phyloP scores from a whole-genome alignment of 37 sponge, comb jelly and placozoan genomes.

The Bolinopsis microptera region DNA sequence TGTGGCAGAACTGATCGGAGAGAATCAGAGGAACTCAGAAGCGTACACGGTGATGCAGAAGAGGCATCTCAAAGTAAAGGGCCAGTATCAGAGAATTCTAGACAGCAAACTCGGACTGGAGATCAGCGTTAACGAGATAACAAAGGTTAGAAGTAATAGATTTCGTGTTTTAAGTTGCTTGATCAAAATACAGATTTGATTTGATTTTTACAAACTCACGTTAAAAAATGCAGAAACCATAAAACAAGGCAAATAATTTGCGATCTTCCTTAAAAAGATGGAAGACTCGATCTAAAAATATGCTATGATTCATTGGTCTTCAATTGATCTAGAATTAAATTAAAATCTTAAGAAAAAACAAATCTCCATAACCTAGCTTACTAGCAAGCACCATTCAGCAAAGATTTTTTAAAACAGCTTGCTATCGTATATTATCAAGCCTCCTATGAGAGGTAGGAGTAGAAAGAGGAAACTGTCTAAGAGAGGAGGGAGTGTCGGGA shows the following conservation, averaged over 20 bases:
- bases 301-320: too few relatives aligned
- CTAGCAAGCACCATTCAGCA: background rate
- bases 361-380: background rate
- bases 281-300: too few relatives aligned
- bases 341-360: background rate
- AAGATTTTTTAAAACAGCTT: background rate
- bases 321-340: background rate
- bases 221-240: background rate
- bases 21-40: slow-evolving; percentile 22
- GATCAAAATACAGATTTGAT: too few relatives aligned
- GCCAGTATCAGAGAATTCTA: background rate
- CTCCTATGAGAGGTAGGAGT: background rate
- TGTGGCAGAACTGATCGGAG: slow-evolving; percentile 54
- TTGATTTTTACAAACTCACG: too few relatives aligned
- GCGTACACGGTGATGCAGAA: background rate
- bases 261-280: too few relatives aligned
- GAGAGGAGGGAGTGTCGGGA: too few relatives aligned
- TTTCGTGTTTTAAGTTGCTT: background rate
- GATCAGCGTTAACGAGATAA: slow-evolving; percentile 22
- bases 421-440: background rate
- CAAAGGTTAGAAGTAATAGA: background rate
- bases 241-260: too few relatives aligned
- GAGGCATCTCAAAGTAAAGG: slow-evolving; percentile 13
- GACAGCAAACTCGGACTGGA: background rate
- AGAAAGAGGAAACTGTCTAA: background rate